A percentile compares a stretch with the other conserved stretches of the same genome.
phyloP scores from a whole-genome alignment of 2,888 invertebrate species.

The Dolichopus griseipennis region DNA sequence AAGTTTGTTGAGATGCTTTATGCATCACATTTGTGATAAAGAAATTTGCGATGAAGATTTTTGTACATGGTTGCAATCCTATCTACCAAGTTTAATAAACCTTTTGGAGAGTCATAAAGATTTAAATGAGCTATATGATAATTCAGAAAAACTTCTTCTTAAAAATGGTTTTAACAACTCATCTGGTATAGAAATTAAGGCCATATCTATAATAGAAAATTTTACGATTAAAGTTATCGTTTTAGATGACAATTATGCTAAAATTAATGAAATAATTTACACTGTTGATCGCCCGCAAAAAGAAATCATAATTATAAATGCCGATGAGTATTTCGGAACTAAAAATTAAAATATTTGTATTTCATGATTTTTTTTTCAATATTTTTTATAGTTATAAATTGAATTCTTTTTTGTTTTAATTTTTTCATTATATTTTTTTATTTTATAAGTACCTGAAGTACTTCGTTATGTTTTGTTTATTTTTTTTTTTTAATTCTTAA shows the following conservation, averaged over 20 bases:
- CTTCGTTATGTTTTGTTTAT: no score
- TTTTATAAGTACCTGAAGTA: no score
- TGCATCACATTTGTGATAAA: conserved; percentile 7
- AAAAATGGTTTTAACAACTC: conserved; percentile 8
- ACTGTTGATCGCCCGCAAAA: conserved; percentile 7
- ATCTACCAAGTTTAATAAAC: conserved; percentile 9
- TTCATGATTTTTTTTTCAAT: conserved; percentile 7
- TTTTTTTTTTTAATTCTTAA: no score
- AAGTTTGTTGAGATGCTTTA: conserved; percentile 9
- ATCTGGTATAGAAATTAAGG: conserved; percentile 8
- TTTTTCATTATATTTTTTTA: no score
- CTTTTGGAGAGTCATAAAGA: conserved; percentile 4
- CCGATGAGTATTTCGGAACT: conserved; percentile 9
- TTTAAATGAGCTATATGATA: conserved; percentile 2
- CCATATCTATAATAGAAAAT: conserved; percentile 9
- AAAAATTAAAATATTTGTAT: conserved; percentile 9
- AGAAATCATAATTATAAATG: conserved; percentile 8
- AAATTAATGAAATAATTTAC: conserved; percentile 9
- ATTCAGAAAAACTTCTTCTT: conserved; percentile 8
- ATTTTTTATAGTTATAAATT: neutral
- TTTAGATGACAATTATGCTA: conserved; percentile 6
- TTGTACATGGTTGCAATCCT: conserved; percentile 8
- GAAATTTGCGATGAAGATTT: conserved; percentile 8
- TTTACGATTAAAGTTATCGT: conserved; percentile 9
- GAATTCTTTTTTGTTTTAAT: no score